These are phyloP conservation scores for Frieseomelitta varia DNA, from an alignment of 1,140 invertebrate species.

Conservation along the genomic window DNA sequence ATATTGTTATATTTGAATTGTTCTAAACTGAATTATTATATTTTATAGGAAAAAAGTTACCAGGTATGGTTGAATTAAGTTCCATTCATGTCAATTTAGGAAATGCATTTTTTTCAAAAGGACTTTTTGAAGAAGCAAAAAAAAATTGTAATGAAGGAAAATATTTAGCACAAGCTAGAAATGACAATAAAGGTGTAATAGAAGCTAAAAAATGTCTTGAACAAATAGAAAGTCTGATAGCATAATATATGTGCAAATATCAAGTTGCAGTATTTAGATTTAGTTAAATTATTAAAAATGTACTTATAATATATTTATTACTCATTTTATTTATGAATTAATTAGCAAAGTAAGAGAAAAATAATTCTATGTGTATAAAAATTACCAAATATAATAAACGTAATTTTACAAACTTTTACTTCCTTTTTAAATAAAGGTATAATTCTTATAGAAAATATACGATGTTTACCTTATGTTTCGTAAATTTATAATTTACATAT, in stretches of 20 bases:
- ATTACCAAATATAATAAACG: background rate
- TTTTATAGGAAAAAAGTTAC: conserved; percentile 81
- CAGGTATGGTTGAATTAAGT: conserved; percentile 87
- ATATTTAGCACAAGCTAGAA: conserved; percentile 85
- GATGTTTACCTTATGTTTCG: conserved; percentile 5
- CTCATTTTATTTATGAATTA: background rate
- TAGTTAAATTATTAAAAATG: background rate
- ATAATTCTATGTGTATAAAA: background rate
- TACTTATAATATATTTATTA: background rate
- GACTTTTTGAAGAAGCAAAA: conserved; percentile 87
- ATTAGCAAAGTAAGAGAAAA: background rate
- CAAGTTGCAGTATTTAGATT: background rate
- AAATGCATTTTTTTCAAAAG: conserved; percentile 88
- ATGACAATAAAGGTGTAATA: conserved; percentile 85
- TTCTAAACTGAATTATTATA: conserved; percentile 13
- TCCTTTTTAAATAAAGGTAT: background rate
- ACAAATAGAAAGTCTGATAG: conserved; percentile 83
- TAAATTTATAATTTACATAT: conserved; percentile 14
- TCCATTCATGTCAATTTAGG: conserved; percentile 92
- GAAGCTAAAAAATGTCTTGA: conserved; percentile 88
- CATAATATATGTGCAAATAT: conserved; percentile 61
- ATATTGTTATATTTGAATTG: conserved; percentile 16
- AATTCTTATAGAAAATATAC: conserved; percentile 10
- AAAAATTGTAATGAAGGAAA: conserved; percentile 87
- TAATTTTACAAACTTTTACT: background rate